Base-by-base conservation (phyloP, 2,888 invertebrate species). In the Mesorhabditis sp. region DNA sequence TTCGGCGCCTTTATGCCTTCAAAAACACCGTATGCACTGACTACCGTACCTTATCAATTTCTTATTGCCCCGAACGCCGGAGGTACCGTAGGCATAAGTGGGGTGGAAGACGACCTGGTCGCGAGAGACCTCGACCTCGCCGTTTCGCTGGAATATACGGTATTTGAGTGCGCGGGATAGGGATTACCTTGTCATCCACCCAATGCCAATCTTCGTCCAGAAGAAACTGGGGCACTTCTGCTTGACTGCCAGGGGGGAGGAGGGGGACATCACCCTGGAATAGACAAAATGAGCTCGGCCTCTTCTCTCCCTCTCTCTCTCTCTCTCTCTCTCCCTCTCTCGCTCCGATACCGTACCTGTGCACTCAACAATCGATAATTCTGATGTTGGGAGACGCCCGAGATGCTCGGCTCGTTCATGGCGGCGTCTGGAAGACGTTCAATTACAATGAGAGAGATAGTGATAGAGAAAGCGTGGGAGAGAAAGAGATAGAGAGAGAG, bases 101-200 rank as follows among this genome's bases (percentile, higher is more conserved):
- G 77, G 76, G 67, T 80, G 77, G 65, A 79, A 78, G n/a, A 74
- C 41, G 45, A 75, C 75, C 4, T 67, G 67, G 41, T 64, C 41
- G 2, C 66, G 65, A 10, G 58, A 10, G 2, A 66, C 65, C 13
- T 63, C 58, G 3, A 44, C 67, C 5, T 71, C 65, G 13, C 28
- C 6, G 10, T 42, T 65, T 5, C 42, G 15, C 71, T 71, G 58
- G 61, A 68, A 71, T n/a, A 28, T 63, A n/a, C n/a, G 41, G n/a
- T 13, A 58, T 1, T 1, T 58, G 10, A 13, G 58, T 10, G n/a
- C 2, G n/a, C 10, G 28, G 28, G 28, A 28, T 28, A 28, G 28
- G 28, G 28, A 7, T 2, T 15, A 63, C n/a, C 41, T 13, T 28
- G 7, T 15, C 41, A 7, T 28, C 7, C 7, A 63, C 41, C 41